Evolutionary conservation across 2,797 vertebrate species (phyloP).

Genomic region (Bradypodion pumilum): DNA sequence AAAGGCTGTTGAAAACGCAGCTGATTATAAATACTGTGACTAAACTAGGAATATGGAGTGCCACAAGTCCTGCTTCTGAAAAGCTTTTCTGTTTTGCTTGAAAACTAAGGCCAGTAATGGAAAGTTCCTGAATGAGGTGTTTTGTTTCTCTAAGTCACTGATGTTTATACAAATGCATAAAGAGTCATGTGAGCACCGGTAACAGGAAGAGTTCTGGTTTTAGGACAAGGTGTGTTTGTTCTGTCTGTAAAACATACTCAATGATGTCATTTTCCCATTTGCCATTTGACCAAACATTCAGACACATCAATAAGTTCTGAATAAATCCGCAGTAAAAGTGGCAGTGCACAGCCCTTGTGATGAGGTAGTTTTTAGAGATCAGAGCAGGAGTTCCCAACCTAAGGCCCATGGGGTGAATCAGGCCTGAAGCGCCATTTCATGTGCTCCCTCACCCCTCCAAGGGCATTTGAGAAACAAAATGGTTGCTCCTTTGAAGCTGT

Average conservation of each 20-base stretch:
- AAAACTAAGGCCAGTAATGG: neutral
- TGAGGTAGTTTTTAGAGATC: neutral
- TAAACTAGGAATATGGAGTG: neutral
- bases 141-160: neutral
- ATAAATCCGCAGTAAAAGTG: neutral
- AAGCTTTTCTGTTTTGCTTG: neutral
- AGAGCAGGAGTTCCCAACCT: too few relatives aligned
- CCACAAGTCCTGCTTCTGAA: neutral
- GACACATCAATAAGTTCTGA: neutral
- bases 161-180: neutral
- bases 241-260: neutral
- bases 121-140: neutral
- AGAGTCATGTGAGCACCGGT: neutral
- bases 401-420: too few relatives aligned
- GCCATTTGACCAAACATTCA: neutral
- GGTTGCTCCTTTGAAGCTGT: too few relatives aligned
- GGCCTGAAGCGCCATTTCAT: too few relatives aligned
- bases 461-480: too few relatives aligned
- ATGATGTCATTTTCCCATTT: neutral
- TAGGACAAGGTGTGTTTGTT: neutral
- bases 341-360: too few relatives aligned
- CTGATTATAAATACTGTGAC: constrained; percentile 3
- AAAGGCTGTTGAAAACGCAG: neutral
- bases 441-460: too few relatives aligned
- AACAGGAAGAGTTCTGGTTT: neutral